These are phyloP conservation scores for Chelonoidis abingdonii DNA, from an alignment of 2,113 vertebrate genomes.

Conservation along the genomic window DNA sequence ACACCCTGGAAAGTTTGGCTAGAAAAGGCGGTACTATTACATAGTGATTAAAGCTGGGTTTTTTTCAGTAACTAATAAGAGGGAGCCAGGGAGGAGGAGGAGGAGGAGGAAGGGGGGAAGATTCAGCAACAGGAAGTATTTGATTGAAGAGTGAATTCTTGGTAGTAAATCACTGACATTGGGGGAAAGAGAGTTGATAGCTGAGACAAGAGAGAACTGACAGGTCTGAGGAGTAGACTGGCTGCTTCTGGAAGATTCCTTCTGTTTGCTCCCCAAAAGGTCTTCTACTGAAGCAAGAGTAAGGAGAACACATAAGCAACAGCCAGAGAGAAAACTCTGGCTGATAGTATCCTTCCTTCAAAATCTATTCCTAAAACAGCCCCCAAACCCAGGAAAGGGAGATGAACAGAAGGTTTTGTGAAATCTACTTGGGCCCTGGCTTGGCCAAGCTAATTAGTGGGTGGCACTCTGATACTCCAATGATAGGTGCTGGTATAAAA, in stretches of 20 bases:
- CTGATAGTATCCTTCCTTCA: neutral
- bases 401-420: neutral
- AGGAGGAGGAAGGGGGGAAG: neutral
- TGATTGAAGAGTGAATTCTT: neutral
- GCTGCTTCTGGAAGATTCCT: neutral
- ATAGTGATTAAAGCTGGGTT: neutral
- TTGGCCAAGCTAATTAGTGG: neutral
- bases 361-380: neutral
- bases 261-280: neutral
- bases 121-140: neutral
- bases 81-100: neutral
- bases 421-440: neutral
- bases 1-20: neutral
- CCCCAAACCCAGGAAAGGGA: neutral
- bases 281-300: neutral
- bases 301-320: neutral
- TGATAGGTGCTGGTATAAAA: neutral
- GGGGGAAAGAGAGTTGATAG: neutral
- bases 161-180: neutral
- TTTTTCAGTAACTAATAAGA: neutral
- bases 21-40: neutral
- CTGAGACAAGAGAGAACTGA: neutral
- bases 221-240: rapidly evolving
- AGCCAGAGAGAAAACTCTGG: neutral
- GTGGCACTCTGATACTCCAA: neutral